Evolutionary conservation across 2,888 invertebrate genomes (phyloP).

Genomic region (Drosophila multiciliata): DNA sequence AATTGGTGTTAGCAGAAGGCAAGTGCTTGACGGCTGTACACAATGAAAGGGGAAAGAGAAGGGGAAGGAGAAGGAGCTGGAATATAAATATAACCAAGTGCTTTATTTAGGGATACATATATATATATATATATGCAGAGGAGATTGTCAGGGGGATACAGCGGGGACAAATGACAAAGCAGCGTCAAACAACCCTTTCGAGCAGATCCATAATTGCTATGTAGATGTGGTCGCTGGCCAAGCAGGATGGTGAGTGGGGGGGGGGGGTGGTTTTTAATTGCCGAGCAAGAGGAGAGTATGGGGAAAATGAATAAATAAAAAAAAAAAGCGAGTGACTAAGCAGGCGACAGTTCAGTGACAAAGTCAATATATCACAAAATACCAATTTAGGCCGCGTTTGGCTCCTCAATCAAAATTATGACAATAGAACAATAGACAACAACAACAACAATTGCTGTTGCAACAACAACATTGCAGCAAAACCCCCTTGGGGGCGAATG

Average conservation of each 20-base stretch:
- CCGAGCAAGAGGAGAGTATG: constrained; percentile 19
- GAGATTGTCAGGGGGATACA: background rate
- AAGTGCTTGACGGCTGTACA: constrained; percentile 60
- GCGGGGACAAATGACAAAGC: constrained; percentile 63
- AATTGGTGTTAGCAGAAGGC: constrained; percentile 81
- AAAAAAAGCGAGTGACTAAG: constrained; percentile 64
- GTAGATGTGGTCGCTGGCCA: constrained; percentile 54
- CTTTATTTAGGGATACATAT: background rate
- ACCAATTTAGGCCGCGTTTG: constrained; percentile 71
- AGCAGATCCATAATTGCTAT: constrained; percentile 67
- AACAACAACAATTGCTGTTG: constrained; percentile 17
- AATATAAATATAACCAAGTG: constrained; percentile 5
- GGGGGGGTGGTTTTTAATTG: constrained; percentile 51
- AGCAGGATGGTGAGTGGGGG: background rate
- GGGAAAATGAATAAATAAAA: background rate
- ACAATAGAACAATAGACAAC: constrained; percentile 69
- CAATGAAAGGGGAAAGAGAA: background rate
- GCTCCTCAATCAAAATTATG: constrained; percentile 83
- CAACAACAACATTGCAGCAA: constrained; percentile 26
- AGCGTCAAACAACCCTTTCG: constrained; percentile 71
- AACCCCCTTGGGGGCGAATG: constrained; percentile 58
- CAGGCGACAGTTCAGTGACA: constrained; percentile 68
- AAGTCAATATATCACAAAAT: constrained; percentile 80
- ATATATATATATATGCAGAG: background rate
- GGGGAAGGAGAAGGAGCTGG: background rate